Evolutionary conservation across 2,888 invertebrate genomes (phyloP), one percentile per base, ranked within the genome.

Genomic region (Elegia similella): DNA sequence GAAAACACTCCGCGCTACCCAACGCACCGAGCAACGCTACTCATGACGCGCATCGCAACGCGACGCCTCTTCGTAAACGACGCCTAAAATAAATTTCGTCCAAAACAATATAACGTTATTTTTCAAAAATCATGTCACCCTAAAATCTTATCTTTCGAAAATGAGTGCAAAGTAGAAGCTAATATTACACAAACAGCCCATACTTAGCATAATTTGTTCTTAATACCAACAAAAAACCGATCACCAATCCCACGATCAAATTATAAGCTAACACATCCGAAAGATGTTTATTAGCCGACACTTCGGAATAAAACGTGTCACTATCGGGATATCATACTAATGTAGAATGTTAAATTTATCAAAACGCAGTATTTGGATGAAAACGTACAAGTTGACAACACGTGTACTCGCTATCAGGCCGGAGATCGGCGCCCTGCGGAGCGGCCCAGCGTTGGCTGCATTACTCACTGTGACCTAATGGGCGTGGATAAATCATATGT

Each of bases 311-410:
- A 82, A 84, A 81, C 76, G 69, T 66, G 77, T 84, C 81, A 84
- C 84, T 83, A 86, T 84, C 84, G 79, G 74, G 77, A 82, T 86
- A 83, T 82, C 82, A 83, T 79, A 85, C 82, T 86, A 86, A 88
- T 88, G 76, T 83, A 76, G 78, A 81, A 84, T 81, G 84, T 84
- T 70, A 78, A 85, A 87, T 87, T 86, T 86, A 87, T 88, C 84
- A 86, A 84, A 86, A 78, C 81, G 80, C 71, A 76, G 74, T 86
- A 88, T 88, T 90, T 80, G 87, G 86, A 88, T 88, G 87, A 88
- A 89, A 88, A 86, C 85, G 80, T 89, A 90, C 90, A 89, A 90
- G 86, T 88, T 88, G 90, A 89, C 88, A 90, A 90, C 90, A 90
- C 80, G 85, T 90, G 90, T 90, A 86, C 78, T 76, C 71, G 84